Evolutionary conservation across 2,113 vertebrate genomes (phyloP).

Genomic region (Chamaetylas fuelleborni): DNA sequence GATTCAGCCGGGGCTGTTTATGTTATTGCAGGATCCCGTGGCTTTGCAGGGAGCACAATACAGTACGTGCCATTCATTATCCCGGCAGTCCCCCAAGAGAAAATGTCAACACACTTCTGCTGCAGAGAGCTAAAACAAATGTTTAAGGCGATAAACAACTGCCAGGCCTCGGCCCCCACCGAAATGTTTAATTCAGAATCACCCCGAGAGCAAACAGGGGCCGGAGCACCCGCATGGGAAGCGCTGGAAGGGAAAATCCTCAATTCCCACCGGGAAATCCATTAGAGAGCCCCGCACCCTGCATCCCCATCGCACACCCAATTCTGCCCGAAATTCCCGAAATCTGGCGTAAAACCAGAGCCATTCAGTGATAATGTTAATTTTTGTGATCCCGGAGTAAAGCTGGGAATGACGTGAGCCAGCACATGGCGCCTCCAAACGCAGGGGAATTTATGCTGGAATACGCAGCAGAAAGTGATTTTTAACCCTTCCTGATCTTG

Average conservation of each 20-base stretch:
- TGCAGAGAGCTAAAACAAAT: constrained; percentile 1
- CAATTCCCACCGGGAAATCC: not conserved
- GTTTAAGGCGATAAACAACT: not conserved
- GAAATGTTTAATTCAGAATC: not conserved
- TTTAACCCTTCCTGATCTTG: not conserved
- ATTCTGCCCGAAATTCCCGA: not conserved
- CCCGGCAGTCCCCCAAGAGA: not conserved
- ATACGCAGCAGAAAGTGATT: accelerated
- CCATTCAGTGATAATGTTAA: accelerated
- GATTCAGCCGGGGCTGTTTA: not conserved
- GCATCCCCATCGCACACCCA: not conserved
- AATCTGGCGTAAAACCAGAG: accelerated
- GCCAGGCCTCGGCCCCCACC: not conserved
- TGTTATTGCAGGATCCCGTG: not conserved
- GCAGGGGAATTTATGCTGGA: not conserved
- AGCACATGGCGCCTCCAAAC: accelerated
- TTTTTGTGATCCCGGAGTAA: not conserved
- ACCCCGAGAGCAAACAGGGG: not conserved
- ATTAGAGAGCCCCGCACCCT: not conserved
- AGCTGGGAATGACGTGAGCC: accelerated
- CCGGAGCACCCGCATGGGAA: not conserved
- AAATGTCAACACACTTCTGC: constrained; percentile 23
- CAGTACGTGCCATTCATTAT: constrained; percentile 14
- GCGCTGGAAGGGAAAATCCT: not conserved
- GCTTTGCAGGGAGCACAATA: not conserved